Evolutionary conservation across 2,888 invertebrate species (phyloP), one percentile per base, ranked within the genome.

Genomic region (Cosmia trapezina): DNA sequence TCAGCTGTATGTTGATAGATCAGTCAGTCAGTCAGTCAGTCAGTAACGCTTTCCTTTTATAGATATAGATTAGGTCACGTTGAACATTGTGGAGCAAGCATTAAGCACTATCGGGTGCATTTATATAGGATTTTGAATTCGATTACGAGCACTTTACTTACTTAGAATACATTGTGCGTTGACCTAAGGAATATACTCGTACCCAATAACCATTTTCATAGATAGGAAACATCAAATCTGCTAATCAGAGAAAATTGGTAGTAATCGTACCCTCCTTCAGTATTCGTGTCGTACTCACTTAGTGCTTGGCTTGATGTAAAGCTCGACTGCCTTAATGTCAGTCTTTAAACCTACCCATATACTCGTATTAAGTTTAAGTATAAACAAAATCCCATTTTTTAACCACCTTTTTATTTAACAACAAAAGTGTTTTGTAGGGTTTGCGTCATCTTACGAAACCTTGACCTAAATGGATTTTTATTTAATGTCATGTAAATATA

Each of bases 391-490:
- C 47, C 54, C 14, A 65, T 76, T 76, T n/a, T n/a, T n/a, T n/a
- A n/a, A n/a, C n/a, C n/a, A n/a, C n/a, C n/a, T n/a, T n/a, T 53
- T 76, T 54, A 64, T 72, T 80, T 63, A 61, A 68, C 14, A 63
- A 66, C 53, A 62, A 67, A 62, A 56, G 7, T 57, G n/a, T n/a
- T n/a, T 49, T 73, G 73, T 73, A 54, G 51, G 73, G 63, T 85
- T 37, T 86, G 85, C 84, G 84, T 88, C 85, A 89, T 83, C 78
- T 69, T 70, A 72, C 75, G 83, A 79, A 86, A 89, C 94, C 95
- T 94, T 95, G 95, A 93, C 94, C 94, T 85, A 88, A 88, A 92
- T 93, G 85, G 84, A 80, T 88, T 90, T 88, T 89, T 78, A 87
- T 79, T 84, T 89, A 84, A 86, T 89, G 87, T 88, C 92, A 94